Evolutionary conservation across 2,113 vertebrate species (phyloP).

Genomic region (Elanus axillaris): DNA sequence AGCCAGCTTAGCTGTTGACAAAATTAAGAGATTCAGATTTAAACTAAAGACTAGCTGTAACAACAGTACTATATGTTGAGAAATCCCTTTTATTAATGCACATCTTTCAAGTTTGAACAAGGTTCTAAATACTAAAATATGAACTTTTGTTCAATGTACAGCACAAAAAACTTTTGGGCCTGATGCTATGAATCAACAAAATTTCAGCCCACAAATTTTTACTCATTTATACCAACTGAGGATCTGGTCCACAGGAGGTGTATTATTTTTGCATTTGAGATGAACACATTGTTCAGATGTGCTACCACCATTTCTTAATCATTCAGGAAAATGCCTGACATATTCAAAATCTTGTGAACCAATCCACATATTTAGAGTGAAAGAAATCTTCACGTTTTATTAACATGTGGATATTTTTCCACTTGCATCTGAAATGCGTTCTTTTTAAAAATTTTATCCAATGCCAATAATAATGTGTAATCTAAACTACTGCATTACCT

Average conservation of each 20-base stretch:
- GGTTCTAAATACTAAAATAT: not conserved
- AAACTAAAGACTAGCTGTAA: not conserved
- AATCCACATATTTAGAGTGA: not conserved
- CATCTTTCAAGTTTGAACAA: not conserved
- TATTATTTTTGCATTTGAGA: not conserved
- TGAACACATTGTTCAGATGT: not conserved
- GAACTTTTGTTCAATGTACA: not conserved
- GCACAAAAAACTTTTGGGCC: not conserved
- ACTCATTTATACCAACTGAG: not conserved
- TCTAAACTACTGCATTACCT: not conserved
- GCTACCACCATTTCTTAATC: not conserved
- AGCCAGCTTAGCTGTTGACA: not conserved
- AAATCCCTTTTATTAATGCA: not conserved
- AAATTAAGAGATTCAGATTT: not conserved
- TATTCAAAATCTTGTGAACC: not conserved
- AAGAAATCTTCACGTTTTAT: not conserved
- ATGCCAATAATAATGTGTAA: not conserved
- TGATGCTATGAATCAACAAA: not conserved
- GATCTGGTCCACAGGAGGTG: not conserved
- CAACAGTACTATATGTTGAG: not conserved
- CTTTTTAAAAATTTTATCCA: not conserved
- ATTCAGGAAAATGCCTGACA: not conserved
- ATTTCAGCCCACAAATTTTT: not conserved
- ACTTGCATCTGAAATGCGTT: not conserved
- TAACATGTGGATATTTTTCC: not conserved